Conservation (phyloP, 35 echinoderm and acorn worm species). For the Apostichopus parvimensis region DNA sequence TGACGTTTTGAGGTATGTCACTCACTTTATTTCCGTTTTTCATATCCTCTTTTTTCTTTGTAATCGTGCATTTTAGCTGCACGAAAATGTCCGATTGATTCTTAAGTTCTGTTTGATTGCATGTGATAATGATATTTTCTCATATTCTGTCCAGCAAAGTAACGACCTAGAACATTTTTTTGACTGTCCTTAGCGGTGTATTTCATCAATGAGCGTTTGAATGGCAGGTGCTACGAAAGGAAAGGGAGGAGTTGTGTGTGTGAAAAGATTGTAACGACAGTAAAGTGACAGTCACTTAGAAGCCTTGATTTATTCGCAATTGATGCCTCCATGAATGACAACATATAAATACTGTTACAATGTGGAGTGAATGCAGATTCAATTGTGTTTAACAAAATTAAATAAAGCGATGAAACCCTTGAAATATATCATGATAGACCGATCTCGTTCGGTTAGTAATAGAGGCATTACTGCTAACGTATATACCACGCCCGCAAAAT, state of each 20-base stretch:
- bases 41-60: slow-evolving; percentile 25
- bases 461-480: neutral
- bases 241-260: slow-evolving; percentile 60
- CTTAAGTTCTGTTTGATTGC: neutral
- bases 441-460: no score
- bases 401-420: neutral
- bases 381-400: neutral
- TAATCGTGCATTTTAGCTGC: neutral
- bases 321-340: slow-evolving; percentile 43
- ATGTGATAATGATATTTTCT: neutral
- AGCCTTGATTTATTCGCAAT: slow-evolving; percentile 45
- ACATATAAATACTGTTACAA: slow-evolving; percentile 27
- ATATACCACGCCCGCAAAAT: neutral
- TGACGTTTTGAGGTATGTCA: slow-evolving; percentile 61
- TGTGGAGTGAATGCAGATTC: neutral
- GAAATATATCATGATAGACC: neutral
- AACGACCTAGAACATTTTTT: slow-evolving; percentile 5
- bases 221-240: slow-evolving; percentile 54
- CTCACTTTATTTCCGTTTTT: slow-evolving; percentile 56
- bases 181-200: slow-evolving; percentile 1
- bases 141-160: neutral
- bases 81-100: neutral
- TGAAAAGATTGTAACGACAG: slow-evolving; percentile 47
- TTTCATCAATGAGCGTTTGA: slow-evolving; percentile 50
- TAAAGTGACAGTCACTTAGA: slow-evolving; percentile 37